Evolutionary conservation across 2,113 vertebrate genomes (phyloP), one percentile per base, ranked within the genome.

Genomic region (Stercorarius parasiticus): DNA sequence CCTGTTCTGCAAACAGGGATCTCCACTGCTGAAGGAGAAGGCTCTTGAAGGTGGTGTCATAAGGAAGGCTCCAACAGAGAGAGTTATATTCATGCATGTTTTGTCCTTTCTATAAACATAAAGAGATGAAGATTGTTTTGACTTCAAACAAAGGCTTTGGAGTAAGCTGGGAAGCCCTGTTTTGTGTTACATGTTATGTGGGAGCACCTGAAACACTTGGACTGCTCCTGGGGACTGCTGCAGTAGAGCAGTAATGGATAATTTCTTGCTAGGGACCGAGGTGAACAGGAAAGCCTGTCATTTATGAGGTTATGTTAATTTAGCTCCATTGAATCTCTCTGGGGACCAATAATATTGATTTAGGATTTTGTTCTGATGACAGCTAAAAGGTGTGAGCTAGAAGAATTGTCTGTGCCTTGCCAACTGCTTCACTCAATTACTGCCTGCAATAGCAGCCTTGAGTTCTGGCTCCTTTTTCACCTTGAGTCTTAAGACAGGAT

Each of bases 291-390:
- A 86, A 92, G 30, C 66, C 71, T 92, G 79, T 49, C 88, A 49
- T 79, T 93, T 79, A 77, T 25, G 49, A 86, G 62, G 79, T 18
- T 83, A 36, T 80, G 79, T 77, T 90, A 90, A 95, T 95, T 95
- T 70, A 90, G 92, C 40, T 72, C 74, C 45, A 38, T 59, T 67
- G 80, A 78, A 62, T 79, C 49, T 95, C 88, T 66, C 78, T 40
- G 15, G 66, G 67, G 72, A 77, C 86, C 67, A 58, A 70, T 95
- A 77, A 66, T 66, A 92, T 77, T 95, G 93, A 95, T 95, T 88
- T 83, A 97, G 79, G 91, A 11, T 58, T 86, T 86, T 83, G 50
- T 95, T 93, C 86, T 81, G 80, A 61, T 4, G 20, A 56, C 90
- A 95, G 65, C 62, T 77, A 80, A 86, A 83, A 90, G 88, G 82